Evolutionary conservation across 2,888 invertebrate genomes (phyloP), one percentile per base, ranked within the genome.

Genomic region (Opisthograptis luteolata): DNA sequence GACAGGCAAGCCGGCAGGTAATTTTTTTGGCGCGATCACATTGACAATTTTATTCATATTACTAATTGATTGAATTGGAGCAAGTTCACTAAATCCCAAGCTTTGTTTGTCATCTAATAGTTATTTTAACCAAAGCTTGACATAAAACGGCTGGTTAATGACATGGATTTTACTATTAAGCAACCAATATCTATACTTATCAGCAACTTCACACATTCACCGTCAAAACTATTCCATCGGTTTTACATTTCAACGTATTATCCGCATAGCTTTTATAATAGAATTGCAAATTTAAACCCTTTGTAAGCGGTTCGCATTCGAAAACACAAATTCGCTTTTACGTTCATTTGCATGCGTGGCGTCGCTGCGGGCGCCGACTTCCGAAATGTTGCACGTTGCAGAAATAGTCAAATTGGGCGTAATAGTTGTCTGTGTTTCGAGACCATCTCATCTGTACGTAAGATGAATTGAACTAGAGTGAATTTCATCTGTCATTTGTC

Each of bases 261-360:
- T 86, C 77, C 80, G 79, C 81, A 78, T 80, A 76, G 81, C 77
- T 81, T 74, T 77, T 84, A 87, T 85, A 79, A 86, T 86, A 82
- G 89, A 89, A 87, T 90, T 88, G 87, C 87, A 88, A 89, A 90
- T 90, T 87, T 87, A 81, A 88, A 84, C 87, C 86, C 84, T 87
- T 86, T 84, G 87, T 87, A 88, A 87, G 82, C 86, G 83, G 74
- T 86, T 77, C 75, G 85, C 83, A 84, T 88, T 87, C 78, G 76
- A 76, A 72, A 84, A 90, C 89, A 88, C 87, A 87, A 88, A 87
- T 87, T 88, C 76, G 87, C 89, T 90, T 89, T 90, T 84, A 90
- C 79, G 82, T 76, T 77, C 79, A 89, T 90, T 90, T 89, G 86
- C 89, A 89, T 50, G 44, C 44, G 44, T 50, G 44, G 44, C 44